phyloP scores from a whole-genome alignment of 35 echinoderm and acorn worm species.

The Ophioderma brevispina region DNA sequence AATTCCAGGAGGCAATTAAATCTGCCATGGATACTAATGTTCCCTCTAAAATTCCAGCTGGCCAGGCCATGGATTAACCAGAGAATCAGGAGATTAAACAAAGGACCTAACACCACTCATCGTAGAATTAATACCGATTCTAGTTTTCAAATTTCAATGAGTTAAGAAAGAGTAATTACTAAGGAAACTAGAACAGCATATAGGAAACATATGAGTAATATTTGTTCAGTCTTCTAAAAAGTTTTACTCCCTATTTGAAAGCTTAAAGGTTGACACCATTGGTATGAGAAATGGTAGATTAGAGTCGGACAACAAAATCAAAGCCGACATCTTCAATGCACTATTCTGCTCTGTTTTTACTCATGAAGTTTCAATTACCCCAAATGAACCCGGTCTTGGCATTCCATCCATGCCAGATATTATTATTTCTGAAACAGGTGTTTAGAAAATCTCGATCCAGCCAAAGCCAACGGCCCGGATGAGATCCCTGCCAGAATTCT shows the following conservation, averaged over 20 bases:
- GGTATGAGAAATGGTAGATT: neutral
- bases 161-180: too few species aligned
- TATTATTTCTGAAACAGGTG: neutral
- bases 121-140: too few species aligned
- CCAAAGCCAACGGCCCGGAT: too few species aligned
- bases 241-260: slow-evolving; percentile 9
- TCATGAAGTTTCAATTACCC: neutral
- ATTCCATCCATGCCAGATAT: slow-evolving; percentile 18
- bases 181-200: neutral
- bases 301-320: neutral
- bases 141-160: too few species aligned
- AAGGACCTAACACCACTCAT: too few species aligned
- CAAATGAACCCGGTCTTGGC: neutral
- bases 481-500: too few species aligned
- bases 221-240: neutral
- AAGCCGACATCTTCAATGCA: slow-evolving; percentile 20
- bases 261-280: slow-evolving; percentile 1
- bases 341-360: neutral
- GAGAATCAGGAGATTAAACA: too few species aligned
- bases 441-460: too few species aligned
- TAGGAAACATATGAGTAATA: neutral
- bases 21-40: too few species aligned
- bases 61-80: too few species aligned
- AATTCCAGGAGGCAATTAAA: too few species aligned
- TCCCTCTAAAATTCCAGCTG: too few species aligned